These are phyloP conservation scores for Coelopa pilipes DNA, from an alignment of 2,888 invertebrate genomes.

Conservation along the genomic window DNA sequence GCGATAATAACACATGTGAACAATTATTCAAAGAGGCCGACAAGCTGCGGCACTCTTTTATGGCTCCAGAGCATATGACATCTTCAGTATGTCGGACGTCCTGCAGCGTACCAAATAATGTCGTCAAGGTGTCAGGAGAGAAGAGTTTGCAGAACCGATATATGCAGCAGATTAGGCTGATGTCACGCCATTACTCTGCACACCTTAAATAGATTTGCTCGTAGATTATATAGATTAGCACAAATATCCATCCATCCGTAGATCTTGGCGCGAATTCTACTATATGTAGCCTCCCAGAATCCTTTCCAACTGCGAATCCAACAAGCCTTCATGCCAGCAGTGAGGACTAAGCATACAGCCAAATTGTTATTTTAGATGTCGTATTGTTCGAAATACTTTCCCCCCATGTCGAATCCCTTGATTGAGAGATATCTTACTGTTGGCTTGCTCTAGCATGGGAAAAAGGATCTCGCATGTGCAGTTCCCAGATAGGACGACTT, in stretches of 20 bases:
- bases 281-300: too few relatives aligned
- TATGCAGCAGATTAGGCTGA: constrained; percentile 16
- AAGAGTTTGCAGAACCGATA: neutral
- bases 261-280: too few relatives aligned
- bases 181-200: constrained; percentile 26
- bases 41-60: constrained; percentile 23
- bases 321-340: too few relatives aligned
- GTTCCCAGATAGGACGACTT: constrained; percentile 1
- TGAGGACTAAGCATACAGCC: too few relatives aligned
- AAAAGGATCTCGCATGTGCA: neutral
- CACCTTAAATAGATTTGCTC: constrained; percentile 2
- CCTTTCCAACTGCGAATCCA: too few relatives aligned
- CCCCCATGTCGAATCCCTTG: too few relatives aligned
- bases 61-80: constrained; percentile 3
- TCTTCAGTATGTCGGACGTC: neutral
- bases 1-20: constrained; percentile 27
- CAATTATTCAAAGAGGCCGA: constrained; percentile 25
- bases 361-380: too few relatives aligned
- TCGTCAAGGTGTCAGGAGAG: neutral
- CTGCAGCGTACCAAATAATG: neutral
- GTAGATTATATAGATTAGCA: constrained; percentile 1
- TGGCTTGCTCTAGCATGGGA: neutral
- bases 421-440: too few relatives aligned
- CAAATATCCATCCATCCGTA: neutral
- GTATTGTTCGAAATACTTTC: too few relatives aligned